A percentile compares a stretch with the other conserved stretches of the same genome.
These are phyloP conservation scores for Trididemnum miniatum DNA, from an alignment of 23 tunicate species.

Conservation along the genomic window DNA sequence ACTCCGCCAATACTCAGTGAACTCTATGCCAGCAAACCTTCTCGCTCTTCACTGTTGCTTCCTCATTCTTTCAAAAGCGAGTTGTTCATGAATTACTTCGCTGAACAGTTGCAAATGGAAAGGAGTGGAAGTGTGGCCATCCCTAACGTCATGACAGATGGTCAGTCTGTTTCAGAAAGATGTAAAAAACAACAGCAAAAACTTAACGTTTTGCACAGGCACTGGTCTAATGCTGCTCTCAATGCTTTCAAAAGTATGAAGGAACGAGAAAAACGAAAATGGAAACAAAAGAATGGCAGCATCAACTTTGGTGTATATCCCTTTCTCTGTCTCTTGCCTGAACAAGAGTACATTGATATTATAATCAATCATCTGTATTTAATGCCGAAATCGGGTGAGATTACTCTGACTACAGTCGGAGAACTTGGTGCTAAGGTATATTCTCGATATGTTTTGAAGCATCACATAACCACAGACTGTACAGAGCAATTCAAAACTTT, in stretches of 20 bases:
- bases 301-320: conserved; percentile 53
- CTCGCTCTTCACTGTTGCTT: background rate
- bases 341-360: conserved; percentile 59
- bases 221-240: conserved; percentile 8
- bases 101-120: conserved; percentile 26
- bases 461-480: conserved; percentile 2
- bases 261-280: conserved; percentile 19
- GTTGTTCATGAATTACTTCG: background rate
- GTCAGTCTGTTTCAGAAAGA: background rate
- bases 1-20: background rate
- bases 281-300: background rate
- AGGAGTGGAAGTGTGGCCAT: conserved; percentile 3
- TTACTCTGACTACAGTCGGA: conserved; percentile 17
- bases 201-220: conserved; percentile 9
- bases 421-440: conserved; percentile 56
- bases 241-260: conserved; percentile 6
- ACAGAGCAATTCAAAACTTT: conserved; percentile 13
- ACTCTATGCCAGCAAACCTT: background rate
- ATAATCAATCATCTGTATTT: conserved; percentile 49
- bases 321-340: conserved; percentile 64
- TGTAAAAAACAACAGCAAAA: background rate
- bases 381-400: conserved; percentile 54
- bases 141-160: conserved; percentile 20
- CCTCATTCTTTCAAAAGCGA: background rate
- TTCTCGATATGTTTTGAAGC: conserved; percentile 35